Evolutionary conservation across 1,140 invertebrate genomes (phyloP).

Genomic region (Arion vulgaris): DNA sequence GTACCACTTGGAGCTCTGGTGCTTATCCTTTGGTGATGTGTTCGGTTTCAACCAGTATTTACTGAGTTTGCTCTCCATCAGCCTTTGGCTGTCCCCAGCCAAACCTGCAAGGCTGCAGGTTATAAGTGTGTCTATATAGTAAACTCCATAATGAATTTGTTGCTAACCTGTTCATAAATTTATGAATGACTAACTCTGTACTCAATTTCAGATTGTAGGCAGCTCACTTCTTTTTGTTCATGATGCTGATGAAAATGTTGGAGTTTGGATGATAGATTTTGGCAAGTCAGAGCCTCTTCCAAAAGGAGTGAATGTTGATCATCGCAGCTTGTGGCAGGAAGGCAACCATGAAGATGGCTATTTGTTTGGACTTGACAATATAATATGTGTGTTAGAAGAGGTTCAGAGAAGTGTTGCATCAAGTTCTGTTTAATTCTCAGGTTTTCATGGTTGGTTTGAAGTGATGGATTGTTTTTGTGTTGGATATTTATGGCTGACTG

Average conservation of each 20-base stretch:
- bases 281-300: conserved; percentile 93
- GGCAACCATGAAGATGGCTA: conserved; percentile 99
- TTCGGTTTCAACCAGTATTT: too few relatives aligned
- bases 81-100: too few relatives aligned
- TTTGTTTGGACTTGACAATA: conserved; percentile 92
- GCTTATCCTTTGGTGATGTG: too few relatives aligned
- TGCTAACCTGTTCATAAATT: too few relatives aligned
- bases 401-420: conserved; percentile 33
- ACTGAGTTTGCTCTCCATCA: too few relatives aligned
- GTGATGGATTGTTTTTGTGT: background rate
- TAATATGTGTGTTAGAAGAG: conserved; percentile 82
- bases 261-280: conserved; percentile 98
- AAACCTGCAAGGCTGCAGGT: too few relatives aligned
- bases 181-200: background rate
- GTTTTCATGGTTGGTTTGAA: background rate
- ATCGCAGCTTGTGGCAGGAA: conserved; percentile 89
- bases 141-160: too few relatives aligned
- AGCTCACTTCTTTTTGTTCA: conserved; percentile 97
- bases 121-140: too few relatives aligned
- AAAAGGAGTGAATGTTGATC: conserved; percentile 82
- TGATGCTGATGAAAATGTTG: conserved; percentile 84
- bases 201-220: conserved; percentile 84
- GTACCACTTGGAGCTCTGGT: too few relatives aligned
- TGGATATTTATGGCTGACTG: background rate
- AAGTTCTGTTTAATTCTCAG: conserved; percentile 10